Evolutionary conservation across 2,888 invertebrate species (phyloP).

Genomic region (Malthinus flaveolus): DNA sequence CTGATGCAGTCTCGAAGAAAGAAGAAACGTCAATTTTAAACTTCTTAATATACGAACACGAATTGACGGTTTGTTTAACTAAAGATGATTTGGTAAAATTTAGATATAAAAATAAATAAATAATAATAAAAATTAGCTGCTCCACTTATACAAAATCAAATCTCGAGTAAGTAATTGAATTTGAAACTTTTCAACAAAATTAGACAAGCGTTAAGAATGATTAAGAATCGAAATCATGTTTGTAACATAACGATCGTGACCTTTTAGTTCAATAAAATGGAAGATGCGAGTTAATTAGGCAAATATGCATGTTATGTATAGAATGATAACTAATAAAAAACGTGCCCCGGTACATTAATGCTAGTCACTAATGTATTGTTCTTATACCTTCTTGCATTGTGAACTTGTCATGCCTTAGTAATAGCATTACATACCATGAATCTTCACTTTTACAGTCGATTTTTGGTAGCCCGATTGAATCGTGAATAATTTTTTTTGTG

Average conservation of each 20-base stretch:
- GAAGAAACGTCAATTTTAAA: no score
- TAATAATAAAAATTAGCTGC: no score
- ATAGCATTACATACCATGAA: conserved; percentile 48
- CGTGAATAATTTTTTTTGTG: conserved; percentile 13
- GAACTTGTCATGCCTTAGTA: conserved; percentile 44
- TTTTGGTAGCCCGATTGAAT: conserved; percentile 20
- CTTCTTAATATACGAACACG: no score
- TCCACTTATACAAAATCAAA: no score
- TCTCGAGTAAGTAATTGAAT: no score
- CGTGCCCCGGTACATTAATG: conserved; percentile 38
- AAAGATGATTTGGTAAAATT: no score
- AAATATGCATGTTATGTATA: conserved; percentile 39
- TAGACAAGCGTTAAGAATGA: no score
- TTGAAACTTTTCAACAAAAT: no score
- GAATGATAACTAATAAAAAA: conserved; percentile 37
- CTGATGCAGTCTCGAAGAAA: no score
- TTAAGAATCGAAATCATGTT: no score
- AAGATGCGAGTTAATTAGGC: conserved; percentile 38
- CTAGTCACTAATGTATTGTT: conserved; percentile 49
- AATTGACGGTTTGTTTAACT: no score
- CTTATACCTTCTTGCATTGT: conserved; percentile 45
- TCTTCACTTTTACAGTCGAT: conserved; percentile 39
- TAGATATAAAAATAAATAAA: no score
- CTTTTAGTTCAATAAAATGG: conserved; percentile 18
- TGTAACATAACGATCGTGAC: conserved; percentile 8